phyloP scores from a whole-genome alignment of 2,797 vertebrate genomes.

The Oryzias dopingdopingensis region DNA sequence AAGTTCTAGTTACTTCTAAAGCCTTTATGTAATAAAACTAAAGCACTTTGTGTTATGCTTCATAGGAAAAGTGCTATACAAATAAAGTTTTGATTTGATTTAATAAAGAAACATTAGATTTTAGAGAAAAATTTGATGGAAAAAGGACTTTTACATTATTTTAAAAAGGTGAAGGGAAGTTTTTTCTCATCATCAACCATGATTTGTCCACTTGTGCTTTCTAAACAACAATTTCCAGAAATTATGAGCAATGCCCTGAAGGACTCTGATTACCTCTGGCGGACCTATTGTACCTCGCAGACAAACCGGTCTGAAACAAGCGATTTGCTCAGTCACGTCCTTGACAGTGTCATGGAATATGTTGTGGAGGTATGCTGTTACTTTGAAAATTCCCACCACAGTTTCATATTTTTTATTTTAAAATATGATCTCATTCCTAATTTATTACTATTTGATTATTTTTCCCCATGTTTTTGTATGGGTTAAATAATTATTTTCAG shows the following conservation, averaged over 20 bases:
- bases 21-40: too few relatives aligned
- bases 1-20: too few relatives aligned
- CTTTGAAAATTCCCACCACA: not conserved
- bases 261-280: constrained; percentile 46
- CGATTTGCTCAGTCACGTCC: constrained; percentile 37
- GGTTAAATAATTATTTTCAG: not conserved
- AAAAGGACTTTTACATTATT: too few relatives aligned
- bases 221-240: constrained; percentile 52
- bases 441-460: not conserved
- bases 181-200: not conserved
- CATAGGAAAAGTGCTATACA: too few relatives aligned
- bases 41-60: too few relatives aligned
- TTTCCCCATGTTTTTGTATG: not conserved
- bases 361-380: constrained; percentile 52
- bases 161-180: not conserved
- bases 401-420: not conserved
- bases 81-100: too few relatives aligned
- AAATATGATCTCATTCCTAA: not conserved
- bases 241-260: constrained; percentile 46
- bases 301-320: constrained; percentile 55
- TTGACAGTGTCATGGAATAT: constrained; percentile 47
- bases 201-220: constrained; percentile 4
- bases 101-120: too few relatives aligned
- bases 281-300: constrained; percentile 38
- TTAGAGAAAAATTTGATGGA: too few relatives aligned